Conservation (phyloP, 2,113 vertebrate genomes). For the Panthera tigris region DNA sequence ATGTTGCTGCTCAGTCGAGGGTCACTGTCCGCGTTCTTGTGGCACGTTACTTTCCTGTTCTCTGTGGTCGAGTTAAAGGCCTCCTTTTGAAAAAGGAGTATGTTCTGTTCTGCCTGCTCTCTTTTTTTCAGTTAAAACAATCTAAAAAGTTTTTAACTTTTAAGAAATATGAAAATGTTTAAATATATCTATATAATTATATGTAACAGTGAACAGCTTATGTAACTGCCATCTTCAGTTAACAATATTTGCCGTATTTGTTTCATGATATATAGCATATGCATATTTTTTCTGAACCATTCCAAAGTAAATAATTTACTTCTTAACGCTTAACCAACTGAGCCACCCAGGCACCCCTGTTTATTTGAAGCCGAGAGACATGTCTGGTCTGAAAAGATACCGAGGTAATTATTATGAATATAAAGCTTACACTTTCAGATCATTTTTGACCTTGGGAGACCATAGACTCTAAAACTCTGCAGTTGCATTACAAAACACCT, state of each 20-base stretch:
- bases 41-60: neutral
- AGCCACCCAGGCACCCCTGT: neutral
- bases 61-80: neutral
- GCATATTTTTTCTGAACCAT: neutral
- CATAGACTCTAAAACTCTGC: neutral
- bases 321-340: neutral
- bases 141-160: neutral
- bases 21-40: neutral
- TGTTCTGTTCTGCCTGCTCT: neutral
- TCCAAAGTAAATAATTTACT: neutral
- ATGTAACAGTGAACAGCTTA: neutral
- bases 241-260: neutral
- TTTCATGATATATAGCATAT: neutral
- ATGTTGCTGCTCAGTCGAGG: neutral
- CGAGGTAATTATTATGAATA: conserved; percentile 10
- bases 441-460: neutral
- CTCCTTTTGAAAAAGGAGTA: neutral
- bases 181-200: neutral
- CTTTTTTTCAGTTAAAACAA: neutral
- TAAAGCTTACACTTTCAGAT: neutral
- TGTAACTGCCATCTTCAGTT: neutral
- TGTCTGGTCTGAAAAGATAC: neutral
- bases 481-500: neutral
- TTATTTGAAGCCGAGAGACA: neutral
- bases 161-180: neutral